These are phyloP conservation scores for Mixornis gularis DNA, from an alignment of 2,113 vertebrate genomes.

Conservation along the genomic window DNA sequence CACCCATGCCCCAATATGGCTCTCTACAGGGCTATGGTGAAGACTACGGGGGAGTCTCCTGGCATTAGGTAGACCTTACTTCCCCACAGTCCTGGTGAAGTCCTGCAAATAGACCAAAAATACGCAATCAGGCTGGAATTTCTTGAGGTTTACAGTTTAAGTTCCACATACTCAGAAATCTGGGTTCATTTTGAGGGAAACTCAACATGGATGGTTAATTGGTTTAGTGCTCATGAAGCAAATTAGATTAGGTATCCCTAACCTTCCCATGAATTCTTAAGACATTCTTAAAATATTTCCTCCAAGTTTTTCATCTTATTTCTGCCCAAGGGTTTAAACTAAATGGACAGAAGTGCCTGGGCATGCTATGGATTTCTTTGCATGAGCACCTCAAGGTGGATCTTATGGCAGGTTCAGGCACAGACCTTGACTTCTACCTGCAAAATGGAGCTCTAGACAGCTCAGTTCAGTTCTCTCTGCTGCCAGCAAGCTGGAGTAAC, in stretches of 20 bases:
- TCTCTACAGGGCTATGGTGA: not conserved
- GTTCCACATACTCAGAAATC: not conserved
- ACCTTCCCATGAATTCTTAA: not conserved
- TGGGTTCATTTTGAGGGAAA: not conserved
- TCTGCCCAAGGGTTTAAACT: not conserved
- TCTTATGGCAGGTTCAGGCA: not conserved
- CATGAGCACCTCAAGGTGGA: accelerated
- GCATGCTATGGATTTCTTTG: not conserved
- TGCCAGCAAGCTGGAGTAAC: not conserved
- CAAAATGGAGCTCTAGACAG: not conserved
- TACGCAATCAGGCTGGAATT: not conserved
- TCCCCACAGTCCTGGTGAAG: not conserved
- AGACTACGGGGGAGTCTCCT: accelerated
- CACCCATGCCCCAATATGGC: accelerated
- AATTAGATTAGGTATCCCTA: not conserved
- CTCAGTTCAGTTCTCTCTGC: not conserved
- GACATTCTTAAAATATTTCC: not conserved
- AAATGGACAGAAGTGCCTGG: not conserved
- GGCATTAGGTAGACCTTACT: not conserved
- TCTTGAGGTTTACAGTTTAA: not conserved
- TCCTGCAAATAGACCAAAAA: not conserved
- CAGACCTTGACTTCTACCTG: not conserved
- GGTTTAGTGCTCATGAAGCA: not conserved
- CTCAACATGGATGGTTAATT: not conserved
- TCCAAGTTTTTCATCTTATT: not conserved